Evolutionary conservation across 2,888 invertebrate genomes (phyloP).

Genomic region (Panopea generosa): DNA sequence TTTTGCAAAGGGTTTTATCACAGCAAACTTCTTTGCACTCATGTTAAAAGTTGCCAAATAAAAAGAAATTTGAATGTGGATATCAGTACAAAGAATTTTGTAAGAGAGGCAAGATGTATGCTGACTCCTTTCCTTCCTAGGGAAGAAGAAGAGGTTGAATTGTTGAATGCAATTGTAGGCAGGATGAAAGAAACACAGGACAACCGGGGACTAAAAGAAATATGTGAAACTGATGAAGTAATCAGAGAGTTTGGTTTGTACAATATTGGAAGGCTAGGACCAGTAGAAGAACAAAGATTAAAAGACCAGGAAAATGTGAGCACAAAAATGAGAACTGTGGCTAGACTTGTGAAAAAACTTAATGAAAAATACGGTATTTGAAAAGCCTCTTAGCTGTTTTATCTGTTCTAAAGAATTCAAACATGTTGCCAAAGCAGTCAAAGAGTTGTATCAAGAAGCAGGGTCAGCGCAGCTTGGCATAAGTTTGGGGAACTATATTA

Average conservation of each 20-base stretch:
- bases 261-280: slow-evolving; percentile 10
- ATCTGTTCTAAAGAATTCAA: slow-evolving; percentile 15
- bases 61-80: slow-evolving; percentile 6
- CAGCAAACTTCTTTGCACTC: slow-evolving; percentile 20
- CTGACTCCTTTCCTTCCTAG: slow-evolving; percentile 24
- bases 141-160: slow-evolving; percentile 19
- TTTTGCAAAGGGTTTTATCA: slow-evolving; percentile 23
- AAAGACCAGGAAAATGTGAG: slow-evolving; percentile 22
- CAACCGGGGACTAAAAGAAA: slow-evolving; percentile 21
- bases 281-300: slow-evolving; percentile 11
- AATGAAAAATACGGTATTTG: slow-evolving; percentile 2
- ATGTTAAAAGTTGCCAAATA: slow-evolving; percentile 2
- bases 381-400: slow-evolving; percentile 10
- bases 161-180: slow-evolving; percentile 21
- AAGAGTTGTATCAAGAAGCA: slow-evolving; percentile 10
- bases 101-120: slow-evolving; percentile 15
- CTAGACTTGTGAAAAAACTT: slow-evolving; percentile 12
- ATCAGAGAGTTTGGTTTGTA: slow-evolving; percentile 32
- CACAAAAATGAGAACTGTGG: slow-evolving; percentile 17
- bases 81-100: slow-evolving; percentile 15
- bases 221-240: slow-evolving; percentile 21
- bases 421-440: slow-evolving; percentile 12
- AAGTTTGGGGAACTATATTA: slow-evolving; percentile 10
- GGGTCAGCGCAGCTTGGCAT: slow-evolving; percentile 15
- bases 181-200: slow-evolving; percentile 35